A percentile compares a stretch with the other conserved stretches of the same genome.
These are phyloP conservation scores for Rhea pennata DNA, from an alignment of 2,113 vertebrate genomes.

Conservation along the genomic window DNA sequence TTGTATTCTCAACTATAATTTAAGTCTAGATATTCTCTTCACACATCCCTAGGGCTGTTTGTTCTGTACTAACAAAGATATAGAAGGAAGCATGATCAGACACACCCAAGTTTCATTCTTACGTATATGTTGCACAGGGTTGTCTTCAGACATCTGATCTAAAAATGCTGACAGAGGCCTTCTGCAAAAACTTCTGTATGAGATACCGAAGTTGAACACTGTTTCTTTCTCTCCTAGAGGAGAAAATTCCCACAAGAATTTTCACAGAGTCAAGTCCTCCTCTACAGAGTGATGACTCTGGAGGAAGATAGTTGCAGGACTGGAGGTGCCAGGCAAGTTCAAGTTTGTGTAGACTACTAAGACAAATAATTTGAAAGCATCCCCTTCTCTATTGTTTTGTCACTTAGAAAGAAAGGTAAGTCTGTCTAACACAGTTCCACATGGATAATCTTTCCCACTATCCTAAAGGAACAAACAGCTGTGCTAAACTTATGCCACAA, in stretches of 20 bases:
- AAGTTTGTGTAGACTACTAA: neutral
- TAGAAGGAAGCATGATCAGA: neutral
- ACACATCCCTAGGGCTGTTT: neutral
- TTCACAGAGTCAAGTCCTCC: no score
- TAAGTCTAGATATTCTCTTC: neutral
- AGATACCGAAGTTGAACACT: neutral
- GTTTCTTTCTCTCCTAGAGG: neutral
- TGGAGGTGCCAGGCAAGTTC: neutral
- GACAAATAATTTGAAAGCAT: neutral
- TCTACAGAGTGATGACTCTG: neutral
- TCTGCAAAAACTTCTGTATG: neutral
- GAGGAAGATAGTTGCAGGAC: neutral
- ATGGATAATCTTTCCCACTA: neutral
- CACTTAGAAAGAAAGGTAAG: no score
- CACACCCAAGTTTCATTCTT: neutral
- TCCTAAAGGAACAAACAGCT: neutral
- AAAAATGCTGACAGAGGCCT: no score
- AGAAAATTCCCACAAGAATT: neutral
- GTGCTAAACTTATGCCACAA: neutral
- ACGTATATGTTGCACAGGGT: neutral
- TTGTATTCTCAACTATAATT: neutral
- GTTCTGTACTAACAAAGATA: neutral
- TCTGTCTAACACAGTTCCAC: neutral
- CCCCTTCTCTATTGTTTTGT: neutral
- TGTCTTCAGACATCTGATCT: neutral